phyloP scores from a whole-genome alignment of 2,113 vertebrate species.

The Apistogramma diplotaenia region DNA sequence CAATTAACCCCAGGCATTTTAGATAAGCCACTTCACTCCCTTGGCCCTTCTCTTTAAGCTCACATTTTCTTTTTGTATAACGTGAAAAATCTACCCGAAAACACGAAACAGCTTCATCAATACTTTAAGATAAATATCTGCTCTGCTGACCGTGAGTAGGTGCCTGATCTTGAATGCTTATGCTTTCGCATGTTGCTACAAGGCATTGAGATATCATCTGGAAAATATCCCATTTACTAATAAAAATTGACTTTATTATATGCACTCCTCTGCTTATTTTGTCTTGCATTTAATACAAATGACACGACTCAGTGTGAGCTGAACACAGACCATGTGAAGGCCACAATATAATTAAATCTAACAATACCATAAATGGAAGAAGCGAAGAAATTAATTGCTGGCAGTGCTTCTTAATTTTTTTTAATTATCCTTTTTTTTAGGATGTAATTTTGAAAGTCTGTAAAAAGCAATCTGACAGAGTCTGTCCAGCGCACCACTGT shows the following conservation, averaged over 20 bases:
- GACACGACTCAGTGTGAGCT: not conserved
- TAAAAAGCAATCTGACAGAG: not conserved
- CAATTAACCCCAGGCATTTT: constrained; percentile 67
- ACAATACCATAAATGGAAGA: not conserved
- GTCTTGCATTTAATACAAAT: not conserved
- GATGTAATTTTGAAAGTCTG: not conserved
- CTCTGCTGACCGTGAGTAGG: not conserved
- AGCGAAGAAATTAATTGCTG: not conserved
- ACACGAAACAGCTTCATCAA: constrained; percentile 4
- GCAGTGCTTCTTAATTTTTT: too few species aligned
- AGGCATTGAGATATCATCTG: not conserved
- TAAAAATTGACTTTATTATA: not conserved
- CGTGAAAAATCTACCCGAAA: not conserved
- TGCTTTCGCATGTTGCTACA: not conserved
- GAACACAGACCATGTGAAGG: not conserved
- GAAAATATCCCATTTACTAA: not conserved
- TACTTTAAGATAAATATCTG: constrained; percentile 39
- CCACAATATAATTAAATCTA: not conserved
- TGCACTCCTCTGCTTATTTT: not conserved
- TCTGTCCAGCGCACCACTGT: not conserved
- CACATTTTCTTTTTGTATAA: too few species aligned
- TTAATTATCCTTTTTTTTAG: not conserved
- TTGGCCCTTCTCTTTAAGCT: not conserved
- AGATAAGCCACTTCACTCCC: constrained; percentile 40
- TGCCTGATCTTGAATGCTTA: not conserved